These are phyloP conservation scores for Choreutis nemorana DNA, from an alignment of 2,888 invertebrate genomes.

Conservation along the genomic window DNA sequence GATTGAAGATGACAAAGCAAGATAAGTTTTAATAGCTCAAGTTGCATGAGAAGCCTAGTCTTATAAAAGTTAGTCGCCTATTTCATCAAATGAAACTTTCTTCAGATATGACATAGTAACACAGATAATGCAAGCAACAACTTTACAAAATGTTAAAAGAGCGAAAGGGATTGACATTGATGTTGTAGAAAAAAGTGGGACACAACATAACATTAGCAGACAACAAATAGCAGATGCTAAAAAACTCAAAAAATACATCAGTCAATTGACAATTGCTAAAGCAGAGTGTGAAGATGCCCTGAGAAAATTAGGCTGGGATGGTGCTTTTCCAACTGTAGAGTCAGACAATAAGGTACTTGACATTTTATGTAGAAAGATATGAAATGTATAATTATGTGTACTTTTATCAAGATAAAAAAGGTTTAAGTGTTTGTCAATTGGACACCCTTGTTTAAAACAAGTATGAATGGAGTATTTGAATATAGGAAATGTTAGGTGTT, in stretches of 20 bases:
- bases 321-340: constrained; percentile 69
- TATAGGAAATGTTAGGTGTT: too few relatives aligned
- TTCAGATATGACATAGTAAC: constrained; percentile 84
- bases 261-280: constrained; percentile 82
- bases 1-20: too few relatives aligned
- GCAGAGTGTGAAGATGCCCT: constrained; percentile 81
- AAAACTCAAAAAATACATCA: constrained; percentile 85
- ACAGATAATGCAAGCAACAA: constrained; percentile 94
- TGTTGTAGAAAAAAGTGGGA: constrained; percentile 50
- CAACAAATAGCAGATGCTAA: constrained; percentile 82
- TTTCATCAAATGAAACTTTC: constrained; percentile 14
- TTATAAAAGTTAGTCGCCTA: too few relatives aligned
- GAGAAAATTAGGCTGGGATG: constrained; percentile 78
- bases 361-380: too few relatives aligned
- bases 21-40: too few relatives aligned
- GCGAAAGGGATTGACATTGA: constrained; percentile 82
- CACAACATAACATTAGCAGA: constrained; percentile 71
- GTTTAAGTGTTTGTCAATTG: too few relatives aligned
- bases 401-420: too few relatives aligned
- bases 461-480: too few relatives aligned
- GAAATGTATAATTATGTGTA: too few relatives aligned
- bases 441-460: too few relatives aligned
- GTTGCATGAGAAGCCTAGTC: too few relatives aligned
- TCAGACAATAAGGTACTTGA: constrained; percentile 54
- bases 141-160: constrained; percentile 87